Evolutionary conservation across 2,797 vertebrate genomes (phyloP), one percentile per base, ranked within the genome.

Genomic region (Enteromius thamalakanensis): DNA sequence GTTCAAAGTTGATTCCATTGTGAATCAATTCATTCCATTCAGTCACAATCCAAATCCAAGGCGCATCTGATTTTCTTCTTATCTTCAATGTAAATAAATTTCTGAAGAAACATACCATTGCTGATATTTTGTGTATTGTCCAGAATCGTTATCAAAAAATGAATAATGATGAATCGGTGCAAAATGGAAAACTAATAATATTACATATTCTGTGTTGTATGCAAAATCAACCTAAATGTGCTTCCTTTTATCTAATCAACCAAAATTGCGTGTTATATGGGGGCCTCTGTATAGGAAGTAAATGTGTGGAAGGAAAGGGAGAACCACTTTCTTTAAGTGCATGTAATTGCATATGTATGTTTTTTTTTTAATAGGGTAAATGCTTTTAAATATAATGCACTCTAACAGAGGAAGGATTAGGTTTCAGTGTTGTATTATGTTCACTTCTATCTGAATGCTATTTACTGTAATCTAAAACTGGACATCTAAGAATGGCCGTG

Each of bases 261-360:
- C 26, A 64, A 32, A n/a, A 34, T n/a, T 14, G 71, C 29, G 4
- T 53, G 19, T 53, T 37, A 34, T 17, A 53, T 53, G 17, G 7
- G 26, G 5, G 2, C 17, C 10, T 34, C 47, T 74, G 40, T 42
- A 21, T 74, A 32, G 70, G 29, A 53, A 34, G 47, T n/a, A 74
- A 51, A 51, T 72, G 32, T 58, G 21, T 15, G 23, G 49, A 58
- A 69, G 67, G 68, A 32, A 11, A 60, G 4, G 29, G n/a, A 34
- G 51, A 62, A 81, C 19, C 40, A 40, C 68, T 71, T 58, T 60
- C 55, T 32, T 40, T 62, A 17, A 81, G 70, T 64, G 79, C 21
- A 17, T 60, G 4, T 49, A 49, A 62, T 29, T 17, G 58, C 49
- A 21, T 26, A 47, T 37, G 42, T 81, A 21, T 58, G 15, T 26